phyloP scores from a whole-genome alignment of 2,888 invertebrate species.

The Cyrtodaria siliqua region DNA sequence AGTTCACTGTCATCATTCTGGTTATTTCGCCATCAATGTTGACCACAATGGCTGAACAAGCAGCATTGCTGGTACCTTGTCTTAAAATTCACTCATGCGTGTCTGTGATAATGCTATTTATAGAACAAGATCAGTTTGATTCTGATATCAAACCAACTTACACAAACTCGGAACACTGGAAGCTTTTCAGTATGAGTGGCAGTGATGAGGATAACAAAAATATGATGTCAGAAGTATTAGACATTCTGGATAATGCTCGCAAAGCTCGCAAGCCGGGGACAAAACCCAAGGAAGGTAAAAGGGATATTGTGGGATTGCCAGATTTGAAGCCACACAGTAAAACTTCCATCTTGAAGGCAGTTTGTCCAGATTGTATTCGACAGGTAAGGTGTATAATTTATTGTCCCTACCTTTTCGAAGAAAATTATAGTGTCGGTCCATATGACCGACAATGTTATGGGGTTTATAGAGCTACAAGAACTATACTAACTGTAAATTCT shows the following conservation, averaged over 20 bases:
- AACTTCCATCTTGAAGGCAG: conserved; percentile 10
- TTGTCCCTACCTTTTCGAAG: no score
- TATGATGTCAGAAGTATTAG: conserved; percentile 36
- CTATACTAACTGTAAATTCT: no score
- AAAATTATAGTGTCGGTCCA: no score
- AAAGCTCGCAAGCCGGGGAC: neutral
- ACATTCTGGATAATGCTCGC: conserved; percentile 25
- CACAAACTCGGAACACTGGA: conserved; percentile 21
- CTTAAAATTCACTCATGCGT: conserved; percentile 25
- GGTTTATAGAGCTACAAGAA: no score
- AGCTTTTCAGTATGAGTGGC: conserved; percentile 21
- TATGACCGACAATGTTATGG: no score
- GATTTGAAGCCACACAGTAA: neutral
- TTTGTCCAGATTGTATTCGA: conserved; percentile 43
- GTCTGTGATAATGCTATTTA: conserved; percentile 37
- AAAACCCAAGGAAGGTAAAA: conserved; percentile 6
- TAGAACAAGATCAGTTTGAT: conserved; percentile 9
- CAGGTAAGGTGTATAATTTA: no score
- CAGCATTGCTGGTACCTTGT: neutral
- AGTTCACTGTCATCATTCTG: conserved; percentile 25
- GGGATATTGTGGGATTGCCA: neutral
- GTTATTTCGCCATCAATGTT: conserved; percentile 44
- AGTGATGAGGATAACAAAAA: conserved; percentile 21
- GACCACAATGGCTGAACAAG: conserved; percentile 23
- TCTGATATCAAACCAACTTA: conserved; percentile 20